Conservation (phyloP, 2,113 vertebrate species). For the Phrynosoma platyrhinos region DNA sequence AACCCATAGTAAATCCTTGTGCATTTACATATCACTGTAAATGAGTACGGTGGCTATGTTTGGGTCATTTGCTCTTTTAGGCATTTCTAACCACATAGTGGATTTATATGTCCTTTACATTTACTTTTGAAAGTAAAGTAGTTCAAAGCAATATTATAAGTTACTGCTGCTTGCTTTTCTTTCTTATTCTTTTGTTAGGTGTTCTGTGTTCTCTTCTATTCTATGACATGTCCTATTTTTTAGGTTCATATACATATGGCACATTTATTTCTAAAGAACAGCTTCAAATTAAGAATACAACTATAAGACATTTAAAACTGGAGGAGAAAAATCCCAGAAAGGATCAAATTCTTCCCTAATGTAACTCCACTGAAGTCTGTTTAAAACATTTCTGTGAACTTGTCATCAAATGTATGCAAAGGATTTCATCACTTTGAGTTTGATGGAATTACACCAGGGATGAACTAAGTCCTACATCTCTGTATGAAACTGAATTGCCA, state of each 20-base stretch:
- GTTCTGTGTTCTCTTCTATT: background rate
- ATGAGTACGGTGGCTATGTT: background rate
- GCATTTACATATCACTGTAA: background rate
- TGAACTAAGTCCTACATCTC: constrained; percentile 20
- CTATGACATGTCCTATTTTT: constrained; percentile 9
- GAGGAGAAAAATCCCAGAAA: background rate
- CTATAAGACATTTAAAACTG: constrained; percentile 19
- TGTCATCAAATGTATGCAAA: constrained; percentile 36
- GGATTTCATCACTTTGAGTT: constrained; percentile 36
- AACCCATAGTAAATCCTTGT: background rate
- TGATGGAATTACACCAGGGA: constrained; percentile 37
- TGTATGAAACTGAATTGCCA: constrained; percentile 34
- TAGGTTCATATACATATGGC: constrained; percentile 11
- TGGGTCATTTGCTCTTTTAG: background rate
- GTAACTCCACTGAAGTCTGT: constrained; percentile 29
- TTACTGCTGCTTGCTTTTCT: background rate
- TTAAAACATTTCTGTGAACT: constrained; percentile 41
- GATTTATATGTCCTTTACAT: background rate
- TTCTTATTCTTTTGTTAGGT: background rate
- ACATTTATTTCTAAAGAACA: constrained; percentile 35
- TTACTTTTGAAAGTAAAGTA: background rate
- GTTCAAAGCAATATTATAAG: background rate
- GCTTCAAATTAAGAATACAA: constrained; percentile 13
- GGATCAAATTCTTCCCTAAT: constrained; percentile 22
- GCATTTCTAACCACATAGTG: background rate